These are phyloP conservation scores for Plebejus anna DNA, from an alignment of 2,888 invertebrate species.

Conservation along the genomic window DNA sequence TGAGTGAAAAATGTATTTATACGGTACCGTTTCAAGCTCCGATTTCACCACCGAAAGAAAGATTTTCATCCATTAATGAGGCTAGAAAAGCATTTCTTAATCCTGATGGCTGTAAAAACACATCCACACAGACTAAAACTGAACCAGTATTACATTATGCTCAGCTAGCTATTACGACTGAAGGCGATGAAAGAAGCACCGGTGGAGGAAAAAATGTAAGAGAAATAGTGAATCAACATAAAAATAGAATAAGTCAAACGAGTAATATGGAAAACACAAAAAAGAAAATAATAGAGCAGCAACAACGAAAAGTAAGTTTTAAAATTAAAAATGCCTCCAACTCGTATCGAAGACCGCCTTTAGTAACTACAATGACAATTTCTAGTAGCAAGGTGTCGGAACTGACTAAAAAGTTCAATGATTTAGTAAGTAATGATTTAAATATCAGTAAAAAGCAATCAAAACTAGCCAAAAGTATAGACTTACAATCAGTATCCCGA, in stretches of 20 bases:
- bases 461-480: conserved; percentile 77
- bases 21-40: conserved; percentile 61
- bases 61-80: conserved; percentile 60
- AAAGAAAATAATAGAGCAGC: conserved; percentile 36
- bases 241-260: conserved; percentile 40
- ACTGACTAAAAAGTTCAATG: conserved; percentile 85
- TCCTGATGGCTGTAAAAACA: conserved; percentile 52
- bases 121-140: conserved; percentile 41
- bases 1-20: conserved; percentile 60
- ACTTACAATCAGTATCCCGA: conserved; percentile 53
- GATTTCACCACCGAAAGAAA: conserved; percentile 49
- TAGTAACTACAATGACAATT: conserved; percentile 68
- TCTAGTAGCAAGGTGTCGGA: conserved; percentile 82
- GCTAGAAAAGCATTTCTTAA: conserved; percentile 67
- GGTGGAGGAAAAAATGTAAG: conserved; percentile 61
- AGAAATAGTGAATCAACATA: conserved; percentile 38
- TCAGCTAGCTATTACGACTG: conserved; percentile 65
- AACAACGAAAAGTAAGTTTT: conserved; percentile 80
- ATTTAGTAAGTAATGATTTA: conserved; percentile 73
- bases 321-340: conserved; percentile 78
- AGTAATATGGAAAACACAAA: conserved; percentile 14
- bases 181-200: conserved; percentile 70
- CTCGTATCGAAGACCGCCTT: conserved; percentile 65
- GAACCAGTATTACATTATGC: conserved; percentile 63
- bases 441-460: conserved; percentile 71